Base-by-base conservation (phyloP, 2,888 invertebrate species). In the Hololepta plana region DNA sequence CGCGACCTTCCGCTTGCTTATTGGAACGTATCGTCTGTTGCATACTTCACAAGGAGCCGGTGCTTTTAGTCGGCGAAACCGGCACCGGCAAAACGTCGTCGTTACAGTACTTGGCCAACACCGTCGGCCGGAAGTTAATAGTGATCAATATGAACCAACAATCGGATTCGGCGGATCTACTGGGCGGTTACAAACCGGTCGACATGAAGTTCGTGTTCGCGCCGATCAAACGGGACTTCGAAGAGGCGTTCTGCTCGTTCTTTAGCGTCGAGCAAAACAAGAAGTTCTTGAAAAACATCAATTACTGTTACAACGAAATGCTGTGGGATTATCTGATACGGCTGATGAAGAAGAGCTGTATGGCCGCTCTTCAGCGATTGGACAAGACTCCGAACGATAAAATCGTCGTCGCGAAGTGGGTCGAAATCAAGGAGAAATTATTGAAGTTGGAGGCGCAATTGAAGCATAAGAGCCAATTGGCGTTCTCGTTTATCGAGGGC, bases 101-200 rank as follows among this genome's bases (percentile, higher is more conserved):
- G 1, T 72, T 98, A 2, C 96, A 96, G 49, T 88, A 82, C 53
- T 59, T 96, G 28, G 85, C 95, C 0, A 66, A 72, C 32, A 72
- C 76, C 36, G 71, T 84, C 0, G 79, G 84, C 0, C 77, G 84
- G 38, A 82, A 76, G 45, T 60, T 99, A 15, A 64, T 81, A 15
- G 95, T 96, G 1, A 82, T 99, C 12, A 99, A 99, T 49, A 85
- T 99, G 85, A 98, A 95, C 47, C 95, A 98, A 46, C 96, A 98
- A 47, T 95, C 91, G 23, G 98, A 99, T 55, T 85, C 85, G 5
- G 77, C 88, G 0, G 98, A 99, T 59, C 64, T 99, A 19, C 63
- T 99, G 1, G 98, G 98, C 29, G 96, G 98, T 34, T 87, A 84
- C 47, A 96, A 95, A 53, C 98, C 98, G 0, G 85, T 95, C 0